A percentile compares a stretch with the other conserved stretches of the same genome.
phyloP scores from a whole-genome alignment of 2,113 vertebrate species.

The Platysteira castanea region DNA sequence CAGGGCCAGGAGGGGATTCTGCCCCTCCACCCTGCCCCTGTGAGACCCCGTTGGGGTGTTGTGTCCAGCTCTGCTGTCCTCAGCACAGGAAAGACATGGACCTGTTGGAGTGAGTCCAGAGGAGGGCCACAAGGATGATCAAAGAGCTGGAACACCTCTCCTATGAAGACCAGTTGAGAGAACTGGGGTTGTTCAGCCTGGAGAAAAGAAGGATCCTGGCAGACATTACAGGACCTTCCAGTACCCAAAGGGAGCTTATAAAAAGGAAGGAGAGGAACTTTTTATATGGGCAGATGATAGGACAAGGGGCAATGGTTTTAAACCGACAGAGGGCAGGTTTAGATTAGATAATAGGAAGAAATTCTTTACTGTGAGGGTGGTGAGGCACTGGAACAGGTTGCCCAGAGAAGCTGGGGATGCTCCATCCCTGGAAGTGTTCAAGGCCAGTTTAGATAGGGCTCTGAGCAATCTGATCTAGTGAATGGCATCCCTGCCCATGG shows the following conservation, averaged over 20 bases:
- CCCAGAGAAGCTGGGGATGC: not conserved
- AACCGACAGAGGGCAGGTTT: not conserved
- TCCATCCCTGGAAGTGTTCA: not conserved
- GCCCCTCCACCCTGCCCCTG: accelerated
- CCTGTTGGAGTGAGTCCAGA: not conserved
- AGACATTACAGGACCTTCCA: not conserved
- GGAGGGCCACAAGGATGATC: not conserved
- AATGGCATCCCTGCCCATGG: not conserved
- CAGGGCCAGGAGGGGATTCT: not conserved
- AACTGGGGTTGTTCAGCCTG: not conserved
- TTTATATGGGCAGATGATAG: not conserved
- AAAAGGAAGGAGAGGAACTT: not conserved
- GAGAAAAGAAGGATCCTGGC: not conserved
- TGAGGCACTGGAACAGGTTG: not conserved
- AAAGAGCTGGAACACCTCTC: not conserved
- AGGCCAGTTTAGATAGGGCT: not conserved
- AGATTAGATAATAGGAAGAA: not conserved
- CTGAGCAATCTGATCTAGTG: not conserved
- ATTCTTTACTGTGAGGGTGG: not conserved
- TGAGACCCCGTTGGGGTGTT: not conserved
- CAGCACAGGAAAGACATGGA: not conserved
- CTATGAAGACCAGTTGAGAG: not conserved
- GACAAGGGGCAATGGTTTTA: not conserved
- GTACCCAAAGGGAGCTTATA: not conserved
- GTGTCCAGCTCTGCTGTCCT: not conserved